Conservation (phyloP, 64 coral and sea anemone genomes). For the Orbicella faveolata region DNA sequence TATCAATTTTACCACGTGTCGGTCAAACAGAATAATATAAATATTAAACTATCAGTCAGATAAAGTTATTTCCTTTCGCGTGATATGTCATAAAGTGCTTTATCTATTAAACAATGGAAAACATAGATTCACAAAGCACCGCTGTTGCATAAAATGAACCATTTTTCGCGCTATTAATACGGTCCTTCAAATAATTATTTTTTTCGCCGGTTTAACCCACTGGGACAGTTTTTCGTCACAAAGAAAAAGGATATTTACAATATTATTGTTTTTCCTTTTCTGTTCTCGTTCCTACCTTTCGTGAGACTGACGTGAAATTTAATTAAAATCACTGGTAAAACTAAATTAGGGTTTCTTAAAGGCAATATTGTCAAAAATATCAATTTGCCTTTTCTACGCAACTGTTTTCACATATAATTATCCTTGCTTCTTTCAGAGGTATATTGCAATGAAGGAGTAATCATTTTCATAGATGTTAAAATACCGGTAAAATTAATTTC, state of each 20-base stretch:
- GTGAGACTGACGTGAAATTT: too few relatives aligned
- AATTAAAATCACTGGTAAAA: too few relatives aligned
- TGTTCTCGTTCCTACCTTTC: too few relatives aligned
- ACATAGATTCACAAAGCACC: neutral
- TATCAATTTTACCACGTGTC: neutral
- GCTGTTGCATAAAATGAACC: neutral
- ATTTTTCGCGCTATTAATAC: neutral
- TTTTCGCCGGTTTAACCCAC: neutral
- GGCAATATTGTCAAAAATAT: too few relatives aligned
- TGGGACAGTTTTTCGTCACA: neutral
- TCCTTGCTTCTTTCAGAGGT: neutral
- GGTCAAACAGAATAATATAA: neutral
- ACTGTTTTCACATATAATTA: too few relatives aligned
- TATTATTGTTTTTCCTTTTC: too few relatives aligned
- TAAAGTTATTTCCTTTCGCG: conserved; percentile 4
- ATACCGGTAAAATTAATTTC: neutral
- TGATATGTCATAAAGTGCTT: neutral
- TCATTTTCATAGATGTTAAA: neutral
- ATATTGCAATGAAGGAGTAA: too few relatives aligned
- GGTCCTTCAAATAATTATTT: neutral
- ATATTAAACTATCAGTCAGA: neutral
- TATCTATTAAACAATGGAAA: neutral
- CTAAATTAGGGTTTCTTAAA: too few relatives aligned
- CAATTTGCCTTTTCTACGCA: too few relatives aligned
- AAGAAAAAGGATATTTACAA: neutral